phyloP scores from a whole-genome alignment of 53 echinoderm and acorn worm genomes.

The Crossaster papposus region DNA sequence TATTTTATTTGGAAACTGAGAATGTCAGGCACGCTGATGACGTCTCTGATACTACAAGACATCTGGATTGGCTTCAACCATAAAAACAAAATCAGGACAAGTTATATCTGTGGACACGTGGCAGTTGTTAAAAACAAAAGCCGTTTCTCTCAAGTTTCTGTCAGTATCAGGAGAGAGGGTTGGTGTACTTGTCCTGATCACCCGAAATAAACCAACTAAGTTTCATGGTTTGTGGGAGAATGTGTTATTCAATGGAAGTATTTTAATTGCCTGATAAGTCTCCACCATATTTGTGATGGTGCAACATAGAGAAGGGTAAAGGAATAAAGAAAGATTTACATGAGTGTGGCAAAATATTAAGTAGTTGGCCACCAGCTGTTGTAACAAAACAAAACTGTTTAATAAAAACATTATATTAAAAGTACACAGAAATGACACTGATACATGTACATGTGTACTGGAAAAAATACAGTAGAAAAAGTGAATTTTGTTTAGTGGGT shows the following conservation, averaged over 20 bases:
- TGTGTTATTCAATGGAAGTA: slow-evolving; percentile 20
- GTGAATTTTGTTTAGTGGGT: too few species aligned
- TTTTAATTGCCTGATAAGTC: slow-evolving; percentile 27
- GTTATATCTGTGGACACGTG: neutral
- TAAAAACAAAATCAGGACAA: neutral
- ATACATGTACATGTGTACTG: too few species aligned
- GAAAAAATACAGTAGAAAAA: too few species aligned
- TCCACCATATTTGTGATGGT: neutral
- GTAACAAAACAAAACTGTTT: too few species aligned
- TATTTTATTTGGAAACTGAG: neutral
- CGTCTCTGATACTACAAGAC: neutral
- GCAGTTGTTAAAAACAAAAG: neutral
- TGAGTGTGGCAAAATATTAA: too few species aligned
- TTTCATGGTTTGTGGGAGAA: neutral
- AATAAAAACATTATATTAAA: too few species aligned
- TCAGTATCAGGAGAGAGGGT: neutral
- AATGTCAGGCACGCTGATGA: neutral
- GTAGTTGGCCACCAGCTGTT: too few species aligned
- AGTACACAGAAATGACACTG: too few species aligned
- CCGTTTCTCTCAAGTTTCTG: neutral
- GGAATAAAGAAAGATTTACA: too few species aligned
- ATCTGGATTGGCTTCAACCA: neutral
- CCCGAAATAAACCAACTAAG: neutral
- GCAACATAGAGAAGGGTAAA: too few species aligned
- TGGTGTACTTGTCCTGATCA: neutral